These are phyloP conservation scores for Lepidurus apus DNA, from an alignment of 1,140 invertebrate genomes.

Conservation along the genomic window DNA sequence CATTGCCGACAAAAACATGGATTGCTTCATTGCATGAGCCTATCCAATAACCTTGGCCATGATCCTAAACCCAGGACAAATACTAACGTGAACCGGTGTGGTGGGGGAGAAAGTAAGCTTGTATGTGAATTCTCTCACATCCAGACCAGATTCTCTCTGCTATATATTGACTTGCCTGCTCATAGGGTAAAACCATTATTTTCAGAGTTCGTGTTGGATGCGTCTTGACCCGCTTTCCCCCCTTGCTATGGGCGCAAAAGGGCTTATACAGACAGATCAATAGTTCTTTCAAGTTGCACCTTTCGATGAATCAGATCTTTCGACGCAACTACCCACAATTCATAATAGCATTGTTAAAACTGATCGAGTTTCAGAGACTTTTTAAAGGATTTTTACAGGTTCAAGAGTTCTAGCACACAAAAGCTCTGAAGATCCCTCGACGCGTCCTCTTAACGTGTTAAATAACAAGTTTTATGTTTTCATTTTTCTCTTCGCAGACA, in stretches of 20 bases:
- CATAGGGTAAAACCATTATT: neutral
- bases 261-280: neutral
- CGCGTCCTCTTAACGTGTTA: neutral
- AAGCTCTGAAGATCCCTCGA: neutral
- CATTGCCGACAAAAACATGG: too few relatives aligned
- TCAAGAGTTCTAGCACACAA: too few relatives aligned
- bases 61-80: too few relatives aligned
- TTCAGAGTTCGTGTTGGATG: constrained; percentile 4
- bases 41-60: too few relatives aligned
- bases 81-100: too few relatives aligned
- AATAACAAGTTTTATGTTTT: neutral
- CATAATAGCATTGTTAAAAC: too few relatives aligned
- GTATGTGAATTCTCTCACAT: too few relatives aligned
- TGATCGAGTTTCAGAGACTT: too few relatives aligned
- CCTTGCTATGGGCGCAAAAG: neutral
- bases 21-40: too few relatives aligned
- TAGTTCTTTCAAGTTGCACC: constrained; percentile 19
- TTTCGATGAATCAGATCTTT: constrained; percentile 13
- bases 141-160: neutral
- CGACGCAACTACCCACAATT: neutral
- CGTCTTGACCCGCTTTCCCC: neutral
- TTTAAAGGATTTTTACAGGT: too few relatives aligned
- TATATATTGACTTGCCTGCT: neutral
- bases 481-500: neutral
- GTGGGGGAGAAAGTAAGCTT: too few relatives aligned